Base-by-base conservation (phyloP, 2,888 invertebrate species). In the Caenorhabditis sp. region DNA sequence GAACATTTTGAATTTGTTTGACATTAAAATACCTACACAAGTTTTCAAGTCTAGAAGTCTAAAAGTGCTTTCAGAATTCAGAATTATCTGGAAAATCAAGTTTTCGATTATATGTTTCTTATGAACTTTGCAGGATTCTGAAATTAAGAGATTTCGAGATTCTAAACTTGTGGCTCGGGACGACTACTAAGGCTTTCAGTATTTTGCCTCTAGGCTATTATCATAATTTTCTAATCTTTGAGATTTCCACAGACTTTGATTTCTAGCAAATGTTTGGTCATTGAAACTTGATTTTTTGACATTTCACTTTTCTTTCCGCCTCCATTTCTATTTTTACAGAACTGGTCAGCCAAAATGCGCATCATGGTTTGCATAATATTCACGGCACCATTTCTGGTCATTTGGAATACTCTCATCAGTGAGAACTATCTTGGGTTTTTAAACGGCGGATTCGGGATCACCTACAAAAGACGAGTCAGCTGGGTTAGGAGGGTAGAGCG, bases 371-470 rank as follows among this genome's bases (percentile, higher is more conserved):
- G n/a, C 2, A 24, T 70, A 3, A 79, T 79, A 10, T 38, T 70
- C 10, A 0, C 64, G 6, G 63, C 79, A 0, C 79, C 79, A 16
- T 79, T 79, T n/a, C 16, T 70, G 5, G 64, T 79, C 3, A 70
- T 79, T 19, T 79, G 79, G 79, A 79, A 79, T 41, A 44, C 58
- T 3, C 16, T 56, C 0, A 79, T 79, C 63, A 56, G 56, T 26
- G 51, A 22, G 26, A 79, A 79, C n/a, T 47, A 41, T 6, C 5
- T 79, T 8, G 47, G 28, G 0, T 79, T 14, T 26, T n/a, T 56
- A 3, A 79, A 79, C 44, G 79, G 79, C 3, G 79, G 79, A 1
- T 79, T 79, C 8, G 35, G 35, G 7, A 44, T 79, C 0, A 70
- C 63, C 24, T 79, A 79, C 38, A 35, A 44, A 6, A 51, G 79